Percentiles rank a stretch among this genome's conserved stretches.
Conservation (phyloP, 1,140 invertebrate genomes). For the Vollenhovia emeryi region DNA sequence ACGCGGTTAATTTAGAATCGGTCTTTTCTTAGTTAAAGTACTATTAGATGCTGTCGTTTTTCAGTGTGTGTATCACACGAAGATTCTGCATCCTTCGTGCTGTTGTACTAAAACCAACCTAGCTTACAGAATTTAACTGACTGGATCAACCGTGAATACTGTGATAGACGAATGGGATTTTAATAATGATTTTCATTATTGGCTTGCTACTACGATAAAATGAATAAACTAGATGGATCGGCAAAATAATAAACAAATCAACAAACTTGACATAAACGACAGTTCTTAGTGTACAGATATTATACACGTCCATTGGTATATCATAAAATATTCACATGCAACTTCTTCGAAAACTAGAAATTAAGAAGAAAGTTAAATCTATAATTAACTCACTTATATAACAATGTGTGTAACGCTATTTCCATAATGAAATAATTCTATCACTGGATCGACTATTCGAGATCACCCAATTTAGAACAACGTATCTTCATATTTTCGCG, state of each 20-base stretch:
- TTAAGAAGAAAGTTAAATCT: neutral
- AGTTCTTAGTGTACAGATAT: neutral
- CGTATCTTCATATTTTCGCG: neutral
- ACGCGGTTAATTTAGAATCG: conserved; percentile 13
- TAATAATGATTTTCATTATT: neutral
- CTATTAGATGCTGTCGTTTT: neutral
- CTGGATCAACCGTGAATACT: neutral
- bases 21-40: neutral
- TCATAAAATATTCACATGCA: neutral
- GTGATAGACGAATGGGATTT: neutral
- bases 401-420: neutral
- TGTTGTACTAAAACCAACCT: neutral
- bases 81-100: neutral
- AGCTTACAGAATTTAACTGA: neutral
- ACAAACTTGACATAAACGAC: neutral
- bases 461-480: neutral
- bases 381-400: neutral
- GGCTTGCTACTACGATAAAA: neutral
- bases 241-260: neutral
- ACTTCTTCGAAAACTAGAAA: neutral
- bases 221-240: neutral
- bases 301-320: neutral
- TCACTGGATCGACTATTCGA: neutral
- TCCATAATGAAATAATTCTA: neutral
- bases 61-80: neutral